A percentile compares a stretch with the other conserved stretches of the same genome.
Evolutionary conservation across 2,113 vertebrate species (phyloP).

Genomic region (Vicugna pacos): DNA sequence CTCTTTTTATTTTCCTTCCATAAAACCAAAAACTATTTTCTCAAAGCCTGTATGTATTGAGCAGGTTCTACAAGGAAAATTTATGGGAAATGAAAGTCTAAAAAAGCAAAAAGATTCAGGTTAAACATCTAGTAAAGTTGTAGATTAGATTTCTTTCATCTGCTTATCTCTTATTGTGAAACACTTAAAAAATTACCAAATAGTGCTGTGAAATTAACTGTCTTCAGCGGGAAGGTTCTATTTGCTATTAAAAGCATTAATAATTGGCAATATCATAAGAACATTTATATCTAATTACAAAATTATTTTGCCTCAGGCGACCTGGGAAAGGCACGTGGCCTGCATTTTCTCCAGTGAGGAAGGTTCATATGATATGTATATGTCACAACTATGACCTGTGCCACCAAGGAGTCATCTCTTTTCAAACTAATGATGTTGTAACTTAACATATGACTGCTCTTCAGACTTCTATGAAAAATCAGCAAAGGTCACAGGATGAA

Average conservation of each 20-base stretch:
- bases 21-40: not conserved
- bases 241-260: constrained; percentile 37
- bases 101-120: not conserved
- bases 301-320: constrained; percentile 29
- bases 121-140: not conserved
- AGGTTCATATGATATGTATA: not conserved
- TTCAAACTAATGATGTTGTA: constrained; percentile 34
- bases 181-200: constrained; percentile 13
- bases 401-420: constrained; percentile 4
- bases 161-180: constrained; percentile 5
- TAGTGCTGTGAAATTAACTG: not conserved
- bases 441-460: not conserved
- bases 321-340: not conserved
- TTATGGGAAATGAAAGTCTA: not conserved
- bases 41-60: not conserved
- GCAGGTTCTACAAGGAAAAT: not conserved
- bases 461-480: constrained; percentile 18
- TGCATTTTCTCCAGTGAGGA: not conserved
- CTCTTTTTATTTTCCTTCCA: constrained; percentile 50
- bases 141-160: constrained; percentile 22
- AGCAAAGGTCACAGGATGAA: constrained; percentile 18
- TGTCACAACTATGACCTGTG: not conserved
- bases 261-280: not conserved
- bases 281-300: constrained; percentile 11
- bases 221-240: not conserved